phyloP scores from a whole-genome alignment of 2,888 invertebrate species.

The Agrotis segetum region DNA sequence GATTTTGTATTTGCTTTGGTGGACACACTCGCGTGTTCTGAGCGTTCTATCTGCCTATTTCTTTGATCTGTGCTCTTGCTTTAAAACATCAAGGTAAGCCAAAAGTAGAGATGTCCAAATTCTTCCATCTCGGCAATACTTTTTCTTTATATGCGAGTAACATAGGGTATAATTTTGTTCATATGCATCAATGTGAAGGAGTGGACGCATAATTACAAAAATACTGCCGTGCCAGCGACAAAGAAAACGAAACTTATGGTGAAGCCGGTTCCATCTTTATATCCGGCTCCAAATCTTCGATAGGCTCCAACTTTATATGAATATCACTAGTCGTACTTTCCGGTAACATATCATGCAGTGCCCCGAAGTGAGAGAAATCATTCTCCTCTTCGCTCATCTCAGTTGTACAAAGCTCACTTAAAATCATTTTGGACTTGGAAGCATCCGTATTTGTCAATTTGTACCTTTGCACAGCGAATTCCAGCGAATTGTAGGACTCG shows the following conservation, averaged over 20 bases:
- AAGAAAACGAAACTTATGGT: constrained; percentile 28
- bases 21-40: too few species aligned
- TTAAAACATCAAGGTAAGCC: too few species aligned
- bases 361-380: constrained; percentile 66
- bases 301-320: constrained; percentile 65
- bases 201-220: neutral
- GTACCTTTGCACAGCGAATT: constrained; percentile 78
- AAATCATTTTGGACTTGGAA: constrained; percentile 75
- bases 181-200: too few species aligned
- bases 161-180: neutral
- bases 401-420: constrained; percentile 83
- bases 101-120: too few species aligned
- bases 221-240: neutral
- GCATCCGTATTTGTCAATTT: constrained; percentile 68
- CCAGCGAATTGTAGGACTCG: constrained; percentile 73
- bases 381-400: constrained; percentile 83
- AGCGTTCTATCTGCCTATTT: too few species aligned
- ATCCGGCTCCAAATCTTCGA: constrained; percentile 49
- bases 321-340: constrained; percentile 75
- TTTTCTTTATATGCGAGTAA: too few species aligned
- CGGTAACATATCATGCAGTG: constrained; percentile 71
- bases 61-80: too few species aligned
- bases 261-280: constrained; percentile 73
- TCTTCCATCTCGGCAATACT: too few species aligned
- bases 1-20: too few species aligned